Percentiles rank a stretch among this genome's conserved stretches.
These are phyloP conservation scores for Listronotus bonariensis DNA, from an alignment of 1,140 invertebrate species.

Conservation along the genomic window DNA sequence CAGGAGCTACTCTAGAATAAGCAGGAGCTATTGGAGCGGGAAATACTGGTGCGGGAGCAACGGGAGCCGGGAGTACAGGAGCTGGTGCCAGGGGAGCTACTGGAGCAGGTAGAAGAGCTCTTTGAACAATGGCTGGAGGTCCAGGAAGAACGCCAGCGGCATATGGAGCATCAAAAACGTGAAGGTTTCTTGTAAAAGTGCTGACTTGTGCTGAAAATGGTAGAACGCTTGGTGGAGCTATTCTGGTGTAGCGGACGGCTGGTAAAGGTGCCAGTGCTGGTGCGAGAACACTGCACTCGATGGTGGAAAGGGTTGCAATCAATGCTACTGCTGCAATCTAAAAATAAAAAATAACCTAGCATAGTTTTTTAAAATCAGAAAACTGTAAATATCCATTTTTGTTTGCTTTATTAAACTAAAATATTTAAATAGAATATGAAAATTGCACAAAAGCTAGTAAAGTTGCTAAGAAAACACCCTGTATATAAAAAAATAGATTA, in stretches of 20 bases:
- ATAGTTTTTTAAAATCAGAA: too few species aligned
- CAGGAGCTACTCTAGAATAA: too few species aligned
- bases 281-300: constrained; percentile 18
- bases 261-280: constrained; percentile 15
- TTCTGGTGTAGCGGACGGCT: constrained; percentile 33
- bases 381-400: too few species aligned
- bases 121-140: constrained; percentile 31
- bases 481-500: too few species aligned
- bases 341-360: neutral
- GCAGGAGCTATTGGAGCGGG: neutral
- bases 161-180: constrained; percentile 42
- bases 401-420: too few species aligned
- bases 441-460: too few species aligned
- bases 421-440: too few species aligned
- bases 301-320: constrained; percentile 4
- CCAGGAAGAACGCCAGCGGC: constrained; percentile 40
- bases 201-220: constrained; percentile 46
- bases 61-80: constrained; percentile 15
- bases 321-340: constrained; percentile 27
- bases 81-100: constrained; percentile 12
- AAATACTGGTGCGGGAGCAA: constrained; percentile 14
- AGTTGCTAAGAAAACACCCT: too few species aligned
- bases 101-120: constrained; percentile 21
- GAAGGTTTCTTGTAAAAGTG: constrained; percentile 40
- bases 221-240: constrained; percentile 40